These are phyloP conservation scores for Himalopsyche tibetana DNA, from an alignment of 2,888 invertebrate species.

Conservation along the genomic window DNA sequence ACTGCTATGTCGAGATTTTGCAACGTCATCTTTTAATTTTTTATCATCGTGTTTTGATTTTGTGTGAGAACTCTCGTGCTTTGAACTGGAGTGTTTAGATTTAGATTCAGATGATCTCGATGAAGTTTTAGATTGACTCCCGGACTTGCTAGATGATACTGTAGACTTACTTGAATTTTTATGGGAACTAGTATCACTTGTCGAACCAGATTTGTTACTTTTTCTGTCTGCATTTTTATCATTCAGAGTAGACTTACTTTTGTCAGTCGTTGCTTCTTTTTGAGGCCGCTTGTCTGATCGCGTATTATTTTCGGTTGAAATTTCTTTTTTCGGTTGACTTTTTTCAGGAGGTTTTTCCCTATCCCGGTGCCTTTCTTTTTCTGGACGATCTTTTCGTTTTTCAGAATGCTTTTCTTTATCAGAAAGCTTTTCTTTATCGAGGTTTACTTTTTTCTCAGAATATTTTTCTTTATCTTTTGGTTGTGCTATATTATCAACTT, in stretches of 20 bases:
- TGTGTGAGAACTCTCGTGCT: conserved; percentile 66
- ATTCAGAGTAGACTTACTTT: conserved; percentile 57
- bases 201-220: conserved; percentile 67
- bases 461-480: conserved; percentile 65
- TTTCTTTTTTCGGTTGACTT: conserved; percentile 57
- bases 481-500: conserved; percentile 58
- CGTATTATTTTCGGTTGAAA: conserved; percentile 54
- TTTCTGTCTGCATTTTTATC: conserved; percentile 55
- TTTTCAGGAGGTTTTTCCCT: conserved; percentile 59
- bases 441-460: conserved; percentile 67
- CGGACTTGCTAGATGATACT: neutral
- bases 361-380: conserved; percentile 67
- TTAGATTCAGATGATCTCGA: conserved; percentile 63
- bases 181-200: conserved; percentile 67
- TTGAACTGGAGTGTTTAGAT: conserved; percentile 67
- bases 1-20: conserved; percentile 46
- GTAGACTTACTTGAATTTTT: conserved; percentile 67
- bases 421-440: conserved; percentile 68
- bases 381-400: conserved; percentile 64
- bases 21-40: conserved; percentile 67
- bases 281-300: conserved; percentile 44
- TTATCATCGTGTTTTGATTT: conserved; percentile 64
- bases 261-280: conserved; percentile 47
- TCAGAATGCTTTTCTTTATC: conserved; percentile 69
- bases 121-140: neutral